Evolutionary conservation across 2,797 vertebrate genomes (phyloP).

Genomic region (Sorex maritimensis): DNA sequence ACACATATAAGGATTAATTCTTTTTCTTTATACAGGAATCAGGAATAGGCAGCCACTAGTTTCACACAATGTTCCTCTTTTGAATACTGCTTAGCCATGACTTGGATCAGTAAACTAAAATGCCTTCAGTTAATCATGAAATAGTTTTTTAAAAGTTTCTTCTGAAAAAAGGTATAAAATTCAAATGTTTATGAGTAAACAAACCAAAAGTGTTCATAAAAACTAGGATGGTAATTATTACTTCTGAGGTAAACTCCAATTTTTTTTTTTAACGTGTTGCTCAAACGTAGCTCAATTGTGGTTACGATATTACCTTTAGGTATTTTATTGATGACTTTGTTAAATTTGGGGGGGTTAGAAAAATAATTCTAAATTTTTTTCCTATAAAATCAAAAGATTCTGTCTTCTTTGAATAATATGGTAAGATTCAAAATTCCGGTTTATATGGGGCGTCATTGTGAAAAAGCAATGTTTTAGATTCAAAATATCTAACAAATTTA

Average conservation of each 20-base stretch:
- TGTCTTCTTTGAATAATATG: background rate
- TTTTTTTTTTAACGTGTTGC: background rate
- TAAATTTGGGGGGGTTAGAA: background rate
- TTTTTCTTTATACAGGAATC: background rate
- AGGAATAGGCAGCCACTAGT: background rate
- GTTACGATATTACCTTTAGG: background rate
- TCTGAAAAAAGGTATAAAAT: background rate
- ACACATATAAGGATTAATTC: too few species aligned
- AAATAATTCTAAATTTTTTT: background rate
- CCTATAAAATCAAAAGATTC: background rate
- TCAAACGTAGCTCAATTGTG: background rate
- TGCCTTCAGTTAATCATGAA: background rate
- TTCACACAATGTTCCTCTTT: background rate
- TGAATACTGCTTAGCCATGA: slow-evolving; percentile 10
- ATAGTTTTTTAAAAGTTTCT: background rate
- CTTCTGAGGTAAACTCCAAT: slow-evolving; percentile 29
- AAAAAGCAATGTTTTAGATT: background rate
- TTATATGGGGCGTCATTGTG: slow-evolving; percentile 3
- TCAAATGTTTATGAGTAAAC: slow-evolving; percentile 32
- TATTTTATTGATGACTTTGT: background rate
- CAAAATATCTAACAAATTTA: background rate
- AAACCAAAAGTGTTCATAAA: background rate
- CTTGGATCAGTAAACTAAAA: background rate
- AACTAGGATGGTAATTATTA: background rate
- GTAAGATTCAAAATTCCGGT: background rate